Conservation (phyloP, 2,888 invertebrate species). For the Bugulina stolonifera region DNA sequence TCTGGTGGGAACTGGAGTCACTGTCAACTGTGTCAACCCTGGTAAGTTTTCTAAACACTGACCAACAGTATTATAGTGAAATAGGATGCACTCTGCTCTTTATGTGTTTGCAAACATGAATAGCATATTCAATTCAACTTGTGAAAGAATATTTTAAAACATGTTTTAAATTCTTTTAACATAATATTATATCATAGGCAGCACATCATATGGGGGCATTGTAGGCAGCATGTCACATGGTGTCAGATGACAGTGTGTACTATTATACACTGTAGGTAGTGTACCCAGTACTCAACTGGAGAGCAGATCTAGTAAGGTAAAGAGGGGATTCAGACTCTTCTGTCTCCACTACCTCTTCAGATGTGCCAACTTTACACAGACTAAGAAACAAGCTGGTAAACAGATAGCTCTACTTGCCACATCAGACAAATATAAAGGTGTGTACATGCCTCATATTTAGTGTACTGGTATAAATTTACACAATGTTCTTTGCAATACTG, state of each 20-base stretch:
- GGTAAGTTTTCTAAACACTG: too few relatives aligned
- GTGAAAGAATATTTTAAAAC: too few relatives aligned
- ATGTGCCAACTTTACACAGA: slow-evolving; percentile 30
- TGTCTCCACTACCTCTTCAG: slow-evolving; percentile 31
- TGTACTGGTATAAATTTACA: too few relatives aligned
- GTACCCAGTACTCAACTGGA: slow-evolving; percentile 9
- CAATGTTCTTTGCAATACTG: neutral
- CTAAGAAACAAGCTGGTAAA: slow-evolving; percentile 30
- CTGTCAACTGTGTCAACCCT: slow-evolving; percentile 32
- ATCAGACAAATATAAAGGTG: slow-evolving; percentile 33
- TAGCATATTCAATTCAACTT: too few relatives aligned
- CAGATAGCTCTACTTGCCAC: slow-evolving; percentile 31
- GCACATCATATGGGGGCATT: too few relatives aligned
- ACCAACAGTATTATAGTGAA: too few relatives aligned
- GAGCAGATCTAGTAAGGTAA: slow-evolving; percentile 25
- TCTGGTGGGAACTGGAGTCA: slow-evolving; percentile 30
- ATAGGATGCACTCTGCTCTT: too few relatives aligned
- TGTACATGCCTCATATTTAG: too few relatives aligned
- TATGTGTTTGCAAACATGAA: too few relatives aligned
- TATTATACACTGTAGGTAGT: slow-evolving; percentile 3
- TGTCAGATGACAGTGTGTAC: too few relatives aligned
- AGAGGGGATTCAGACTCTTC: slow-evolving; percentile 29
- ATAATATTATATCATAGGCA: too few relatives aligned
- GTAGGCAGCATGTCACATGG: neutral
- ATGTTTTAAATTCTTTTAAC: too few relatives aligned